Percentiles rank a stretch among this genome's conserved stretches.
phyloP scores from a whole-genome alignment of 2,113 vertebrate species.

The Oryzias melastigma region DNA sequence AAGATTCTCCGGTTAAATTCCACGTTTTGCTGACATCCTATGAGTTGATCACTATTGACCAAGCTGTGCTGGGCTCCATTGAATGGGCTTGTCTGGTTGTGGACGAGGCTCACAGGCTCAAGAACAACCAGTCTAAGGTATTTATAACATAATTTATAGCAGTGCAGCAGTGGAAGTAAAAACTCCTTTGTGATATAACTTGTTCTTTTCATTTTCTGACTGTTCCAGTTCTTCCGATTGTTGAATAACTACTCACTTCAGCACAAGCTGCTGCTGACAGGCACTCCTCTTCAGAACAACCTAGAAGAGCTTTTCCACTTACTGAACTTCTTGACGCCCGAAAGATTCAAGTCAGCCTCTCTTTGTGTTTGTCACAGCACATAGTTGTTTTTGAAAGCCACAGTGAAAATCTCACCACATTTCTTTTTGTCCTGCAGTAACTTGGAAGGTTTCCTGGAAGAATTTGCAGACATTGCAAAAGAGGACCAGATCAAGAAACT shows the following conservation, averaged over 20 bases:
- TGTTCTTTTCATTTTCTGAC: conserved; percentile 1
- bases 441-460: conserved; percentile 95
- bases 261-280: conserved; percentile 93
- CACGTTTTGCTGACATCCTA: conserved; percentile 94
- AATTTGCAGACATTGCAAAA: conserved; percentile 98
- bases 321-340: conserved; percentile 94
- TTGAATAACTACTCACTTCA: conserved; percentile 95
- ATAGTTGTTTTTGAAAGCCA: neutral
- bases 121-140: conserved; percentile 99
- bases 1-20: conserved; percentile 95
- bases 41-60: conserved; percentile 94
- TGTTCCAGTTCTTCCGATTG: conserved; percentile 89
- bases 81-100: conserved; percentile 98
- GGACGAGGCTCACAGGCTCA: conserved; percentile 95
- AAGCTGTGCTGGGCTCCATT: conserved; percentile 94
- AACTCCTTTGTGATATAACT: neutral
- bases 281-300: conserved; percentile 96
- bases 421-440: conserved; percentile 77
- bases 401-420: neutral
- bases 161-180: neutral
- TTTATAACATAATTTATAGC: neutral
- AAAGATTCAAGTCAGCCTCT: conserved; percentile 87
- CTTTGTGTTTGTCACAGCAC: neutral
- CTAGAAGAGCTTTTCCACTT: conserved; percentile 95
- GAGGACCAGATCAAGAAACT: conserved; percentile 99